These are phyloP conservation scores for Gallinago undulata DNA, from an alignment of 2,113 vertebrate species.

Conservation along the genomic window DNA sequence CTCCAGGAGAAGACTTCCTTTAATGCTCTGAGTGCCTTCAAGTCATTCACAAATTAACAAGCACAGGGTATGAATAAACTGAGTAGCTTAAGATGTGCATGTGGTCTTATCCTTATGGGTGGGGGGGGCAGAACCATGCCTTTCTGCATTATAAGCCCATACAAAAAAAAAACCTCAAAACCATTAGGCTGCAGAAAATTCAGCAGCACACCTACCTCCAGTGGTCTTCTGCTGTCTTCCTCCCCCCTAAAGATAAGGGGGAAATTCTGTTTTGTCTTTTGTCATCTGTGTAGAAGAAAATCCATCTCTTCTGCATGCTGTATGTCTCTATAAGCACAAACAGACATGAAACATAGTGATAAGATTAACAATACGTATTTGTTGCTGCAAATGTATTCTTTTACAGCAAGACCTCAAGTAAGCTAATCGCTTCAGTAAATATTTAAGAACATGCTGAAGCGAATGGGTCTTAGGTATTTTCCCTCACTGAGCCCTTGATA, in stretches of 20 bases:
- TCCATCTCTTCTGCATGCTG: neutral
- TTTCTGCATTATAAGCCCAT: neutral
- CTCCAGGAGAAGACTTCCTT: conserved; percentile 17
- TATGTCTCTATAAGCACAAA: neutral
- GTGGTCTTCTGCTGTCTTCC: neutral
- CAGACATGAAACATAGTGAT: neutral
- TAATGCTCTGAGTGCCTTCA: neutral
- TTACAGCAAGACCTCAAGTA: neutral
- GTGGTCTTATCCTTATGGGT: neutral
- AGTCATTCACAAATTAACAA: conserved; percentile 33
- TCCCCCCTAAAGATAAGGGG: neutral
- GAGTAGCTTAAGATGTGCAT: neutral
- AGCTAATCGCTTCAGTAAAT: neutral
- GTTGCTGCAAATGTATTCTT: neutral
- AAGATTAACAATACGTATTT: neutral
- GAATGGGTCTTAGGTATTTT: neutral
- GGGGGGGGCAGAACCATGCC: neutral
- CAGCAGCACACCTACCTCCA: neutral
- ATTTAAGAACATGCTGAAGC: neutral
- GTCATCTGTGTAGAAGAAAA: neutral
- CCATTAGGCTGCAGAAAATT: neutral
- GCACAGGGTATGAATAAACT: neutral
- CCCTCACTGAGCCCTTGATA: neutral
- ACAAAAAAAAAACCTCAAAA: neutral
- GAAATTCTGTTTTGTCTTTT: neutral